Base-by-base conservation (phyloP, 1,140 invertebrate species). In the Calephelis nemesis region DNA sequence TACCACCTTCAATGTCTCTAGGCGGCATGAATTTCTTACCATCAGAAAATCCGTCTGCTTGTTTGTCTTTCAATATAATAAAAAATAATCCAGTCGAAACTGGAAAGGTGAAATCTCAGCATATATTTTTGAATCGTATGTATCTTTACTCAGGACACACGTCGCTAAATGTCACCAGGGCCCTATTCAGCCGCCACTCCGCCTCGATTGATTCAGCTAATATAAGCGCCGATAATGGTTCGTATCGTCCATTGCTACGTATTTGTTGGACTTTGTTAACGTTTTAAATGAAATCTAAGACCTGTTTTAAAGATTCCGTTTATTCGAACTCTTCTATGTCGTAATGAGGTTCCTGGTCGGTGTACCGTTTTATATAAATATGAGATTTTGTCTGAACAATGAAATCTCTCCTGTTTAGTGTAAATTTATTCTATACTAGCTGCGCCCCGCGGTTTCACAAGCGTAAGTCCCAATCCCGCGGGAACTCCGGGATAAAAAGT, bases 191-290 rank as follows among this genome's bases (percentile, higher is more conserved):
- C 49, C 68, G 84, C 74, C 84, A 85, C 74, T 87, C 73, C 19
- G 30, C 30, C 49, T 70, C 68, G 81, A 87, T 83, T 84, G 83
- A 87, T 83, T 81, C 81, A 74, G 74, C 78, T 85, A 83, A 85
- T 83, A 75, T 80, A 79, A 80, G 77, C 82, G 71, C 68, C 75
- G 79, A 74, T 83, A 80, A 84, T 82, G 82, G 80, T 76, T 77
- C 71, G 71, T 66, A 64, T 67, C 64, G 73, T 69, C 69, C 60
- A 49, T 67, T 50, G 47, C 70, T 40, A 47, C 45, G 65, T 60
- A 64, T 72, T 60, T 66, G 64, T 69, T 65, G 62, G 66, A 71
- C 47, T 63, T 67, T 67, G 62, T 71, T 72, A 72, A 66, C 65
- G 40, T 66, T 66, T 66, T 52, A 65, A 58, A 58, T 50, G 65